A percentile compares a stretch with the other conserved stretches of the same genome.
phyloP scores from a whole-genome alignment of 2,888 invertebrate genomes.

The Nesidiocoris tenuis region DNA sequence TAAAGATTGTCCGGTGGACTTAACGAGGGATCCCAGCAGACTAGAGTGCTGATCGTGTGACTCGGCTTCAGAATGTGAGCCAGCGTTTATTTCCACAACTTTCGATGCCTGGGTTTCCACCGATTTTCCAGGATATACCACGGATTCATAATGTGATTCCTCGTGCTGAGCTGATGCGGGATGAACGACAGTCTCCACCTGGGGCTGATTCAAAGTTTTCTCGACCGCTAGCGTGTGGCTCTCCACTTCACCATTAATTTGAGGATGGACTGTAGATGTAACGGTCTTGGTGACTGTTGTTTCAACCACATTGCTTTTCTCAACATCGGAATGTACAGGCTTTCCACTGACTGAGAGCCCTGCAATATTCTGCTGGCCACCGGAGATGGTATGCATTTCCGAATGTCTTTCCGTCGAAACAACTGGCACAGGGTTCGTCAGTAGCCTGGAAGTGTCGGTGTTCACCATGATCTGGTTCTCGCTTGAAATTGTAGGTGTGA shows the following conservation, averaged over 20 bases:
- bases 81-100: not conserved
- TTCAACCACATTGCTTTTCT: not conserved
- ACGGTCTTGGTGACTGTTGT: not conserved
- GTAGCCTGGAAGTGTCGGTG: not conserved
- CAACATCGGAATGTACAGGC: not conserved
- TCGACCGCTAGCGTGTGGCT: not conserved
- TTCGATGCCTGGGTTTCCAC: not conserved
- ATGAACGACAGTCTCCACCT: not conserved
- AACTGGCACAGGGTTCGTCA: not conserved
- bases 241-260: not conserved
- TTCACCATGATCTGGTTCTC: not conserved
- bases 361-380: not conserved
- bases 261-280: not conserved
- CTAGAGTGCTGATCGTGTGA: not conserved
- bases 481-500: not conserved
- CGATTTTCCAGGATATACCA: not conserved
- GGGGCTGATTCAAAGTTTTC: not conserved
- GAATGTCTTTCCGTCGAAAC: not conserved
- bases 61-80: not conserved
- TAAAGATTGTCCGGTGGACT: not conserved
- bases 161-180: not conserved
- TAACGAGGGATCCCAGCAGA: not conserved
- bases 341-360: not conserved
- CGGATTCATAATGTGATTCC: not conserved
- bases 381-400: not conserved